Conservation (phyloP, 2,888 invertebrate genomes). For the Chrysopilus asiliformis region DNA sequence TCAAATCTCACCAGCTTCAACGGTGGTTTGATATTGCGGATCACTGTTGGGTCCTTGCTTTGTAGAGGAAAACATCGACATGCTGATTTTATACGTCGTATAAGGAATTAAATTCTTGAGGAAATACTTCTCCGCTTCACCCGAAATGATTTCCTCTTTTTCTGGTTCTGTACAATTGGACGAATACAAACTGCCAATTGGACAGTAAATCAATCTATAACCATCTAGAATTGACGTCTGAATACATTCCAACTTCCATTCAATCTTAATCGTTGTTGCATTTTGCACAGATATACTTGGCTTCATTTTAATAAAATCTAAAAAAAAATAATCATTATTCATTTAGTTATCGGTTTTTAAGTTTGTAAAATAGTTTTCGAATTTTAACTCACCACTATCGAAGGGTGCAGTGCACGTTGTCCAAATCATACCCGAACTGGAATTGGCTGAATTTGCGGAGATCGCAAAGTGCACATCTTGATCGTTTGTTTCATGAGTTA, state of each 20-base stretch:
- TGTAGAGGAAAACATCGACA: conserved; percentile 47
- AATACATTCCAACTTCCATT: conserved; percentile 66
- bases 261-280: conserved; percentile 45
- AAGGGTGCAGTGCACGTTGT: conserved; percentile 45
- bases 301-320: conserved; percentile 42
- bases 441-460: conserved; percentile 53
- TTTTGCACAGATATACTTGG: conserved; percentile 40
- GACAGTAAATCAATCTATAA: conserved; percentile 64
- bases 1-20: conserved; percentile 46
- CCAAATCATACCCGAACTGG: conserved; percentile 78
- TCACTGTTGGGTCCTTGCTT: conserved; percentile 44
- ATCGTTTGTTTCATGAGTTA: conserved; percentile 38
- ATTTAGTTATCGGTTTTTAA: neutral
- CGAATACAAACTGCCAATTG: conserved; percentile 33
- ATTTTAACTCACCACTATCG: conserved; percentile 14
- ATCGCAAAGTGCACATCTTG: conserved; percentile 53
- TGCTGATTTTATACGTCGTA: conserved; percentile 56
- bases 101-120: conserved; percentile 57
- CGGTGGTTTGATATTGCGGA: conserved; percentile 48
- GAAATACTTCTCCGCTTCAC: conserved; percentile 32
- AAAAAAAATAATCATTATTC: conserved; percentile 1
- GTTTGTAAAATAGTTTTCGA: neutral
- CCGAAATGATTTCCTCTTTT: conserved; percentile 21
- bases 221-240: conserved; percentile 59
- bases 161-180: conserved; percentile 35